Conservation (phyloP, 2,797 vertebrate species). For the Clarias platycephalus region DNA sequence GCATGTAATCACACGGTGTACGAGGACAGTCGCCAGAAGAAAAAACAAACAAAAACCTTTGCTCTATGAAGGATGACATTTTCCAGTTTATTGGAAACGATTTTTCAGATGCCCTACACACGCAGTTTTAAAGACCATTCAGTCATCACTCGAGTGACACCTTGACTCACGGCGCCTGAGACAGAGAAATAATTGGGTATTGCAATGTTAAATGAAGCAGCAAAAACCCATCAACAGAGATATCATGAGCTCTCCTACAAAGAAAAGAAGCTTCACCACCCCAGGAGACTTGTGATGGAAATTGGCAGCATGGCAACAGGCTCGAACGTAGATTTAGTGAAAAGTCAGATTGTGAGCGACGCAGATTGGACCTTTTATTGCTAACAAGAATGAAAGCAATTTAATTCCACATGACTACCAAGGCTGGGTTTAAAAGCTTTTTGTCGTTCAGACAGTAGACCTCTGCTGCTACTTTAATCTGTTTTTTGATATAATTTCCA, state of each 20-base stretch:
- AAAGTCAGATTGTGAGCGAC: conserved; percentile 21
- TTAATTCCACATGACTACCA: conserved; percentile 40
- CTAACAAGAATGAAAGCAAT: conserved; percentile 46
- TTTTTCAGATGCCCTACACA: conserved; percentile 63
- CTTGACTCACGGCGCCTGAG: conserved; percentile 51
- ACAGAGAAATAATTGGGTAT: conserved; percentile 68
- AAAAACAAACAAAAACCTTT: conserved; percentile 46
- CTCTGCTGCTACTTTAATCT: not conserved
- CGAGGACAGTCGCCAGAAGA: conserved; percentile 3
- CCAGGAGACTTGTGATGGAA: conserved; percentile 46
- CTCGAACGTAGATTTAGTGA: conserved; percentile 26
- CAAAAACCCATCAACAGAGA: conserved; percentile 62
- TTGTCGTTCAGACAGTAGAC: not conserved
- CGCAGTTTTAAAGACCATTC: conserved; percentile 45
- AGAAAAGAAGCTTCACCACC: conserved; percentile 50
- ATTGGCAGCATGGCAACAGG: conserved; percentile 34
- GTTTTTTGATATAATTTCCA: not conserved
- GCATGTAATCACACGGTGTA: conserved; percentile 46
- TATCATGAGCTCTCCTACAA: conserved; percentile 59
- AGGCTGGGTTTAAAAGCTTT: not conserved
- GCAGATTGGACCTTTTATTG: conserved; percentile 38
- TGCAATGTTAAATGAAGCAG: conserved; percentile 70
- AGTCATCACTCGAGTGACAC: conserved; percentile 59
- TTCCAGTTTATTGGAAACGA: conserved; percentile 58
- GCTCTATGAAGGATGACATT: conserved; percentile 20